Evolutionary conservation across 2,113 vertebrate species (phyloP), one percentile per base, ranked within the genome.

Genomic region (Crotalus horridus): DNA sequence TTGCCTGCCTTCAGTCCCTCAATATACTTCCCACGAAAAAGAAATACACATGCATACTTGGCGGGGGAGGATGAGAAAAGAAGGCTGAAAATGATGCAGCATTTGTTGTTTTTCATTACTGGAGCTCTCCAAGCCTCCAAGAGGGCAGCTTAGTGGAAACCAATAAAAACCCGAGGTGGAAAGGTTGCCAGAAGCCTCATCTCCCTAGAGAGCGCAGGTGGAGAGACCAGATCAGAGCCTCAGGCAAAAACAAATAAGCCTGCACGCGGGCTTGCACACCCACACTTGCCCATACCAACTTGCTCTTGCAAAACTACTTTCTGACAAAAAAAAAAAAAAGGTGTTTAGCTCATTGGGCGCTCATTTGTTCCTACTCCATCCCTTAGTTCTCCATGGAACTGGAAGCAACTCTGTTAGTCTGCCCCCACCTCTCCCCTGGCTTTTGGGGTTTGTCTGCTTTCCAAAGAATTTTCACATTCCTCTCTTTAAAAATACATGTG

Each of bases 201-300:
- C 97, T 98, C 97, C 98, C 98, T 74, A 95, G 97, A 94, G 98
- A 97, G 97, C 89, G 88, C 98, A 98, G 98, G 98, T 98, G 98
- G 98, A 98, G 96, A 96, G 96, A 97, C 94, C 96, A 96, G 97
- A 97, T 97, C 97, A 96, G 96, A 96, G 96, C 97, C 23, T 91
- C 23, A 26, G 97, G 97, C 95, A 89, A 94, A 97, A 95, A 94
- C 43, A 89, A 95, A 88, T 23, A 58, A 3, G 33, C 33, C 39
- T 21, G 33, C 74, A 43, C 3, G 17, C 7, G 6, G 17, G 74
- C 7, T 39, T 43, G 33, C 74, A 85, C n/a, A 55, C 74, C n/a
- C 53, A 91, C 90, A 92, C 69, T 43, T 33, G 8, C 48, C 51
- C 29, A 43, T 24, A 81, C 10, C 15, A 1, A 64, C 96, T 96